Evolutionary conservation across 2,113 vertebrate genomes (phyloP), one percentile per base, ranked within the genome.

Genomic region (Clinocottus analis): DNA sequence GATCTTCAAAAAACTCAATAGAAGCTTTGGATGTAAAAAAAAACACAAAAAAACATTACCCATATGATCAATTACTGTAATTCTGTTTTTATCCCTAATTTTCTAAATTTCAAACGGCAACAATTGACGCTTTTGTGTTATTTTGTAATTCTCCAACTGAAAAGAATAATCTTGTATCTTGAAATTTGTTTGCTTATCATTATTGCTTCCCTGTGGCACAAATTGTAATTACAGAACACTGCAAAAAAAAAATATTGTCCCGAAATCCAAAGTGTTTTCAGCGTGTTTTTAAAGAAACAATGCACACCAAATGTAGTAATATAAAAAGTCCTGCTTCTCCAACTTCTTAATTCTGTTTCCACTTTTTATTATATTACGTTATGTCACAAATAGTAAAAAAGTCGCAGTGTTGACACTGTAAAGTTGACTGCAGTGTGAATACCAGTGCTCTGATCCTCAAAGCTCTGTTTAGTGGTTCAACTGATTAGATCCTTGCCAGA

Each of bases 401-500:
- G 25, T 56, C 12, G 27, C 27, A 56, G 12, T 25, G 51, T 8
- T 72, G 55, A 60, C 49, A 13, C 39, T 61, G 41, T 4, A 64
- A 64, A 58, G 63, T 62, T 4, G 39, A 65, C 47, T 49, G 12
- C 66, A 31, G 61, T 17, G 39, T 79, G n/a, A 81, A 59, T 56
- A 39, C 71, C 5, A 63, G n/a, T 43, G 25, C 41, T 75, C 74
- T 72, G 8, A 59, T 73, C 21, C 64, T 79, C 47, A 37, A 65
- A 83, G 45, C 63, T 35, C 1, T 13, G 43, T 79, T 75, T 58
- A 65, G 47, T 75, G 62, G 62, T 80, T 75, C 58, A 64, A 65
- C 62, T 70, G 73, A 71, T 85, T 84, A 67, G 76, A 33, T 83
- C 41, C 45, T 80, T 74, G 61, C 71, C 73, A 83, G 75, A 72